Evolutionary conservation across 2,113 vertebrate genomes (phyloP).

Genomic region (Ploceus nigricollis): DNA sequence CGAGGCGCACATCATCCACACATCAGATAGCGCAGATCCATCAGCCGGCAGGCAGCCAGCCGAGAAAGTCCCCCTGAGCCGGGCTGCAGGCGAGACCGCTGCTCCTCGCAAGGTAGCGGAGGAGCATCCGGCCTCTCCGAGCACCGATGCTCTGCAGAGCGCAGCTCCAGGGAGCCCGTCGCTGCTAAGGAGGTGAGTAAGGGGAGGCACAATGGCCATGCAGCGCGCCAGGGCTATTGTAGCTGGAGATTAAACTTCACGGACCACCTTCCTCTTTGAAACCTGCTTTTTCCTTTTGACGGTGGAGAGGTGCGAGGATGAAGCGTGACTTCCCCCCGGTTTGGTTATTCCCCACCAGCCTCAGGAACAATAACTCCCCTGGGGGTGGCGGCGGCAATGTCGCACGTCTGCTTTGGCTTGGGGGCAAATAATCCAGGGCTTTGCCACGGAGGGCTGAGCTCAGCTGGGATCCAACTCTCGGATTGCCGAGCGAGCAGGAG

Average conservation of each 20-base stretch:
- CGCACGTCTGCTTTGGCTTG: background rate
- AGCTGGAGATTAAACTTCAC: background rate
- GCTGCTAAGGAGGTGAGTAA: constrained; percentile 21
- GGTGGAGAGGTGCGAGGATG: background rate
- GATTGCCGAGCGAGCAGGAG: background rate
- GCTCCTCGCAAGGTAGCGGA: background rate
- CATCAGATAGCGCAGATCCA: background rate
- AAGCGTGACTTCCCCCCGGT: background rate
- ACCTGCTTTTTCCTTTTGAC: background rate
- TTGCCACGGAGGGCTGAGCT: background rate
- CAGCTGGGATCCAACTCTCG: background rate
- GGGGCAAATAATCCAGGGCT: background rate
- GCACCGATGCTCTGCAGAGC: constrained; percentile 15
- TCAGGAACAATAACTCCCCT: constrained; percentile 28
- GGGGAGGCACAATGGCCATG: background rate
- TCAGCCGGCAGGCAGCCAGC: background rate
- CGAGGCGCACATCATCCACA: constrained; percentile 36
- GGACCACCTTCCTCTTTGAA: background rate
- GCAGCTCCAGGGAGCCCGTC: background rate
- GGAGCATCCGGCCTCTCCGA: background rate
- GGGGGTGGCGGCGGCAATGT: background rate
- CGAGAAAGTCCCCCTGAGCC: background rate
- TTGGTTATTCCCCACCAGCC: background rate
- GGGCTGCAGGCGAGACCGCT: background rate
- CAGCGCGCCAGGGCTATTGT: background rate